A percentile compares a stretch with the other conserved stretches of the same genome.
Evolutionary conservation across 2,797 vertebrate species (phyloP).

Genomic region (Oreochromis mossambicus): DNA sequence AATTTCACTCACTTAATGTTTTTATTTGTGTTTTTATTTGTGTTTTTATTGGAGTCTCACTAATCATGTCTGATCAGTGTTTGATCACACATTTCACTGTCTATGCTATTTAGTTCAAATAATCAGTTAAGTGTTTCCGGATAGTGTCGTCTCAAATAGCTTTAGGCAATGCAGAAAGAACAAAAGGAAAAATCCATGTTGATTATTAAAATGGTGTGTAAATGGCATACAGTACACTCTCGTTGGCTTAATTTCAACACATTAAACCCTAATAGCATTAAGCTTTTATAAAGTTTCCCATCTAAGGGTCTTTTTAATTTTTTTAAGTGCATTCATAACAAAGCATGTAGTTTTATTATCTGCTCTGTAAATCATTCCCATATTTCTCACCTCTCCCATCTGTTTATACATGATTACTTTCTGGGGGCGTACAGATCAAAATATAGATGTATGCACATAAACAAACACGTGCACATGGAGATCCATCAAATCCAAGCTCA

Average conservation of each 20-base stretch:
- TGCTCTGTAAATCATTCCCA: slow-evolving; percentile 4
- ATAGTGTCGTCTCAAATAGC: not conserved
- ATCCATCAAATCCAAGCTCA: slow-evolving; percentile 43
- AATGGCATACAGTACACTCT: not conserved
- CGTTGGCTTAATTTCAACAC: slow-evolving; percentile 4
- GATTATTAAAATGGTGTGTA: slow-evolving; percentile 7
- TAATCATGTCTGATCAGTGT: not conserved
- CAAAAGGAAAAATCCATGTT: slow-evolving; percentile 7
- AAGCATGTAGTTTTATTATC: not conserved
- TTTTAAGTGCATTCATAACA: not conserved
- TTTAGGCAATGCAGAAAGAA: not conserved
- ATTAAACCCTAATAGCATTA: slow-evolving; percentile 12
- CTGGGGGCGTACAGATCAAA: slow-evolving; percentile 6
- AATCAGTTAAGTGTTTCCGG: not conserved
- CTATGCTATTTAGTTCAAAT: not conserved
- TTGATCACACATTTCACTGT: not conserved
- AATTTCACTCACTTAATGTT: not conserved
- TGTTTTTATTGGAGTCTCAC: not conserved
- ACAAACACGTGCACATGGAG: not conserved
- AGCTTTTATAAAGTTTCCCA: slow-evolving; percentile 1
- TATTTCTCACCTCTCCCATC: not conserved
- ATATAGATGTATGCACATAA: not conserved
- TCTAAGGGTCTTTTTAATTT: not conserved
- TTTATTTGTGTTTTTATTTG: not conserved
- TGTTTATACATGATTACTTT: not conserved